Base-by-base conservation (phyloP, 1,140 invertebrate species). In the Uloborus diversus region DNA sequence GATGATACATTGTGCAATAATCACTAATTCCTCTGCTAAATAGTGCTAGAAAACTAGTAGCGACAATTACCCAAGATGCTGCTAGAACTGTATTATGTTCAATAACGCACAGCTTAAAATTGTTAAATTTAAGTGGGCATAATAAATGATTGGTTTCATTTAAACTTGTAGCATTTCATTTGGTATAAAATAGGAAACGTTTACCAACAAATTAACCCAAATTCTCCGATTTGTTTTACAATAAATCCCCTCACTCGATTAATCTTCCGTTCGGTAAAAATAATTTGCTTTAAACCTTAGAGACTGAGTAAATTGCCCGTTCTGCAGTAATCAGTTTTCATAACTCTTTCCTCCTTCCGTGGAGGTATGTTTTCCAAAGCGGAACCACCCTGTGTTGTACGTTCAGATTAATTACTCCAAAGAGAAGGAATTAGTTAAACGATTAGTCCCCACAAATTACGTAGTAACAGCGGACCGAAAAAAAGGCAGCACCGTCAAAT, bases 391-490 rank as follows among this genome's bases (percentile, higher is more conserved):
- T 69, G 37, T 53, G 66, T 69, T 51, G 27, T 69, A 69, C 49
- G 49, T 33, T 23, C 28, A 69, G 32, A 69, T 69, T 69, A 69
- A 69, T 69, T 69, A 69, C 66, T 51, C 66, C 14, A 28, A 69
- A 28, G 66, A 69, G 66, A 56, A 51, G 56, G 66, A 69, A 69
- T 69, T 69, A 69, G 66, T 56, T 69, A 69, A 69, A 69, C 66
- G 66, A 69, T 69, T 69, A 69, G 66, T 30, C 66, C 66, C 28
- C 49, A 33, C 49, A 69, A 69, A 69, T 69, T 69, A 69, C 66
- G 66, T 30, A 69, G 47, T 68, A 68, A 68, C 47, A 68, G 66
- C 66, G 27, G 20, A 35, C 66, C 37, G 13, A 23, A 69, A 51
- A 62, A 30, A 59, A 62, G 20, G 23, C 33, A 62, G 42, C 49